Percentiles rank a stretch among this genome's conserved stretches.
These are phyloP conservation scores for Marmota flaviventris DNA, from an alignment of 2,113 vertebrate genomes.

Conservation along the genomic window DNA sequence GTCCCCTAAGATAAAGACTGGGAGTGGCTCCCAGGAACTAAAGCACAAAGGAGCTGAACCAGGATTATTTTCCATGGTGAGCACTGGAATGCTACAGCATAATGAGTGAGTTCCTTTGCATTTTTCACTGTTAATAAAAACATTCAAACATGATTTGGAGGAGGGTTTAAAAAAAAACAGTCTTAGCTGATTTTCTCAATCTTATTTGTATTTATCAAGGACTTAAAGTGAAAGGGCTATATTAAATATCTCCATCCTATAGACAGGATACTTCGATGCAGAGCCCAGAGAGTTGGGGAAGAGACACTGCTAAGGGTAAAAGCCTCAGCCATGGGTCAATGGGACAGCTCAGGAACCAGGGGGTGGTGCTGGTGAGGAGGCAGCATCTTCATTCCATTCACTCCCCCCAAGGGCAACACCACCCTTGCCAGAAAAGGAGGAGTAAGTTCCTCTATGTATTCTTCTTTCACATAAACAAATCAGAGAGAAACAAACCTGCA, in stretches of 20 bases:
- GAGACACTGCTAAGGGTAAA: background rate
- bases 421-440: background rate
- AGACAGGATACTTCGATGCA: background rate
- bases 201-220: constrained; percentile 27
- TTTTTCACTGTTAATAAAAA: constrained; percentile 34
- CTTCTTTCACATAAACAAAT: background rate
- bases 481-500: background rate
- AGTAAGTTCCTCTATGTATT: background rate
- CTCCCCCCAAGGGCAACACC: background rate
- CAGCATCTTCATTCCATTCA: background rate
- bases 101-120: background rate
- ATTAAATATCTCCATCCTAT: background rate
- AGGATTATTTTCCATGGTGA: constrained; percentile 48
- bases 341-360: background rate
- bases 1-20: background rate
- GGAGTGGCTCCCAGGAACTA: background rate
- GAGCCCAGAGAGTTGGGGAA: background rate
- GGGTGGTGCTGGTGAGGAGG: background rate
- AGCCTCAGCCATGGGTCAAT: background rate
- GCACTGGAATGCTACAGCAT: background rate
- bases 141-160: constrained; percentile 38
- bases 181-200: constrained; percentile 50
- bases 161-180: constrained; percentile 29
- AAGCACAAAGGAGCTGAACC: background rate
- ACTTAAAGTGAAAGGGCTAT: background rate